Conservation (phyloP, 2,888 invertebrate genomes). For the Alviniconcha strummeri region DNA sequence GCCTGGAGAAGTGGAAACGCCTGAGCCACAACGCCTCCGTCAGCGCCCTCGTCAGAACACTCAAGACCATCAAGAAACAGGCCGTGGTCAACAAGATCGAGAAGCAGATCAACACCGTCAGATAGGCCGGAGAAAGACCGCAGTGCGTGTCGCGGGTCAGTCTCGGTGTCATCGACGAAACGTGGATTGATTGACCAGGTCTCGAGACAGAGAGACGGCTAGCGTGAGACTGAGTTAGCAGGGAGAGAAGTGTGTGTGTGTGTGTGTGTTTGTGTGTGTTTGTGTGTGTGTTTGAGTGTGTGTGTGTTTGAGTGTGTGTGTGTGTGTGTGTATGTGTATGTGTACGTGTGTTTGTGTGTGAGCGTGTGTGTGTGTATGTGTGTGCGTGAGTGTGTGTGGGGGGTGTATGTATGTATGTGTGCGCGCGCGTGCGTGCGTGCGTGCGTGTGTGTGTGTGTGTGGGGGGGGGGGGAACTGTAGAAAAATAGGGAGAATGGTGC, state of each 20-base stretch:
- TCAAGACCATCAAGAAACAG: constrained; percentile 54
- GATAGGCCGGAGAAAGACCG: background rate
- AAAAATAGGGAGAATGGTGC: no score
- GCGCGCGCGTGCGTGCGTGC: no score
- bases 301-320: background rate
- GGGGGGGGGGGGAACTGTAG: no score
- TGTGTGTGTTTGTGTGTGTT: background rate
- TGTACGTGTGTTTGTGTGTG: no score
- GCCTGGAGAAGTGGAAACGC: constrained; percentile 62
- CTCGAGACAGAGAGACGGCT: background rate
- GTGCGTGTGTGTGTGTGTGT: no score
- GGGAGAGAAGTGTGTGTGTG: background rate
- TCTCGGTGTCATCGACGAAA: no score
- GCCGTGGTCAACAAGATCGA: constrained; percentile 55
- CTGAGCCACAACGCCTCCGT: constrained; percentile 61
- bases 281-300: background rate
- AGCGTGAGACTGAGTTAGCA: background rate
- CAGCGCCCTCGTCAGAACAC: constrained; percentile 53
- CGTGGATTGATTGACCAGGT: background rate
- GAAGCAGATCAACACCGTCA: constrained; percentile 31
- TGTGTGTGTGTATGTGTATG: background rate
- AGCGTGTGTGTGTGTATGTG: no score
- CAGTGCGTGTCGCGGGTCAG: background rate
- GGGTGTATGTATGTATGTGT: no score
- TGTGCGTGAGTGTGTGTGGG: no score